phyloP scores from a whole-genome alignment of 2,888 invertebrate genomes.

The Lasioglossum calceatum region DNA sequence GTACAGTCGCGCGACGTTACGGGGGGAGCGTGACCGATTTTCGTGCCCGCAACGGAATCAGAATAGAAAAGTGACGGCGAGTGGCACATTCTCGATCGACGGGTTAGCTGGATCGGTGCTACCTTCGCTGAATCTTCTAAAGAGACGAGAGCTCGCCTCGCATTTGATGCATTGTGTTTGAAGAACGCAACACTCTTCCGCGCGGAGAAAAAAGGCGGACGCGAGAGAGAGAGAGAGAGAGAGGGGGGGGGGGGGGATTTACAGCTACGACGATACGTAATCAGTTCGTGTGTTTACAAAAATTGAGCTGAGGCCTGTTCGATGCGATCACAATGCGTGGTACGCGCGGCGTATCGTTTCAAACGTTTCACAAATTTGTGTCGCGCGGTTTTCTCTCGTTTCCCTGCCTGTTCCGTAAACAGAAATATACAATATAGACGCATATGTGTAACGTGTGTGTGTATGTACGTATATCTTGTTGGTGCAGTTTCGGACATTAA shows the following conservation, averaged over 20 bases:
- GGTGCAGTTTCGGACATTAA: constrained; percentile 10
- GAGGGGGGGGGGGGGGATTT: no score
- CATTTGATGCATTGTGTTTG: constrained; percentile 27
- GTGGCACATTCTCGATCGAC: constrained; percentile 38
- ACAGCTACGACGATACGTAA: constrained; percentile 12
- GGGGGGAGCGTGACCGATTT: background rate
- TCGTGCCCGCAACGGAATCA: constrained; percentile 8
- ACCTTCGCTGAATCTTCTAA: background rate
- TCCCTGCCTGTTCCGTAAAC: constrained; percentile 1
- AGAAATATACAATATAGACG: background rate
- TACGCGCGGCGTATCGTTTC: background rate
- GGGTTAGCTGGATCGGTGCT: background rate
- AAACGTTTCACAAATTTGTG: background rate
- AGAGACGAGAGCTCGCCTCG: constrained; percentile 19
- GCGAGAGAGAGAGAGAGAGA: background rate
- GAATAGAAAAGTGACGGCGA: constrained; percentile 30
- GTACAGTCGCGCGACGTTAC: background rate
- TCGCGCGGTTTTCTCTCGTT: background rate
- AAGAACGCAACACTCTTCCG: background rate
- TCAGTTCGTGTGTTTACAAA: constrained; percentile 49
- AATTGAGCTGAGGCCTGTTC: constrained; percentile 63
- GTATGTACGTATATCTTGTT: background rate
- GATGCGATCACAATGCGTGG: constrained; percentile 19
- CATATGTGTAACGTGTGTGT: background rate
- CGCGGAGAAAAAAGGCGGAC: constrained; percentile 26